Evolutionary conservation across 2,797 vertebrate species (phyloP), one percentile per base, ranked within the genome.

Genomic region (Poliocrania exsul): DNA sequence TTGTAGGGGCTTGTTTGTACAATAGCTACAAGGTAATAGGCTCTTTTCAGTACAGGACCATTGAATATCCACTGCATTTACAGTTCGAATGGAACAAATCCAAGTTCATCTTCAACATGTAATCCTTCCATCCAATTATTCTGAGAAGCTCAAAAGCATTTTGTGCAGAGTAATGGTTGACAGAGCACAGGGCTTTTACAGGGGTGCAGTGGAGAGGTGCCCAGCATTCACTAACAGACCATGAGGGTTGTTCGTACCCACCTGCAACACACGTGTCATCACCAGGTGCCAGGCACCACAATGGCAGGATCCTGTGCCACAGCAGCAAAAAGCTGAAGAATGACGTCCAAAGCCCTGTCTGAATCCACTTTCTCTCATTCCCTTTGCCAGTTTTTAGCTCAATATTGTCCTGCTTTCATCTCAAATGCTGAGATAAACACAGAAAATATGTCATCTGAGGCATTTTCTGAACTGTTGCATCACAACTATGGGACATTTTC

Each of bases 61-160:
- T 56, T 83, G 80, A 83, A 88, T 64, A 95, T 53, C 25, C 28
- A 11, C 60, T 38, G 29, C 31, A 19, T 44, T 91, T 87, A 74
- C 79, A 70, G 81, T 70, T 87, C 18, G 56, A 66, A 83, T 77
- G 79, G 85, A 95, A 94, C 51, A 92, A 92, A 91, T 67, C 65
- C 72, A 66, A 42, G 53, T 83, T 88, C 25, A 83, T 72, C 66
- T 75, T 72, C 69, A 89, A 87, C 71, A 79, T 6, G 6, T 70
- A 90, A 87, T 88, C 53, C 72, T 83, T n/a, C 46, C 75, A 89
- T 54, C 57, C 85, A 86, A 71, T 93, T 93, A 80, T 71, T 86
- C 49, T 50, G 79, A 46, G 49, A 57, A 64, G 46, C 57, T 83
- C 57, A 57, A 18, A 72, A 69, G n/a, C 14, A 37, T 69, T 94